Evolutionary conservation across 2,888 invertebrate species (phyloP).

Genomic region (Ditylenchus weischeri): DNA sequence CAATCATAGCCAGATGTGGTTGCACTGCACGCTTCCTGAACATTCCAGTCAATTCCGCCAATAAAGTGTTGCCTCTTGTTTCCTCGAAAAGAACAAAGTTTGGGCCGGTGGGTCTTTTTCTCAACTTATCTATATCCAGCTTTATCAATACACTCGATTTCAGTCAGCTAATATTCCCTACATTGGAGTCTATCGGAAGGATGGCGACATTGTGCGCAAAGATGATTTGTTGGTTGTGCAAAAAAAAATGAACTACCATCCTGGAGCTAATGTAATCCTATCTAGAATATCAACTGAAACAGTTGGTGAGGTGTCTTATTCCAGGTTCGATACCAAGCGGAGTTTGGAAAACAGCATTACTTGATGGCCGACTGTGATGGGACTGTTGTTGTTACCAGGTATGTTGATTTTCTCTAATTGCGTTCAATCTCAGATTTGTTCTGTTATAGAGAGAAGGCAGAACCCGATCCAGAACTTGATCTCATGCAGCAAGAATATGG

Average conservation of each 20-base stretch:
- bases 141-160: no score
- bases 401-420: no score
- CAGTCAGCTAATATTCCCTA: constrained; percentile 50
- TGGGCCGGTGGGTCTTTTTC: not conserved
- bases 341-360: constrained; percentile 41
- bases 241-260: constrained; percentile 55
- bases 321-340: constrained; percentile 37
- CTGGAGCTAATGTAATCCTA: constrained; percentile 55
- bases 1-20: no score
- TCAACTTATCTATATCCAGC: no score
- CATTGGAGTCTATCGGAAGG: constrained; percentile 53
- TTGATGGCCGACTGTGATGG: constrained; percentile 55
- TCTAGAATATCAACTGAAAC: not conserved
- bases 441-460: constrained; percentile 36
- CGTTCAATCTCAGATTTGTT: no score
- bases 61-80: not conserved
- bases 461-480: constrained; percentile 35
- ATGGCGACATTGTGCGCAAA: constrained; percentile 45
- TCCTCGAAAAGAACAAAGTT: constrained; percentile 2
- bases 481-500: constrained; percentile 28
- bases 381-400: constrained; percentile 50
- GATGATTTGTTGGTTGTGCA: constrained; percentile 56
- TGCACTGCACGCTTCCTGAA: no score
- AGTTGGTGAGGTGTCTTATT: not conserved
- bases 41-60: no score